Conservation (phyloP, 2,888 invertebrate genomes). For the Cenopis cana region DNA sequence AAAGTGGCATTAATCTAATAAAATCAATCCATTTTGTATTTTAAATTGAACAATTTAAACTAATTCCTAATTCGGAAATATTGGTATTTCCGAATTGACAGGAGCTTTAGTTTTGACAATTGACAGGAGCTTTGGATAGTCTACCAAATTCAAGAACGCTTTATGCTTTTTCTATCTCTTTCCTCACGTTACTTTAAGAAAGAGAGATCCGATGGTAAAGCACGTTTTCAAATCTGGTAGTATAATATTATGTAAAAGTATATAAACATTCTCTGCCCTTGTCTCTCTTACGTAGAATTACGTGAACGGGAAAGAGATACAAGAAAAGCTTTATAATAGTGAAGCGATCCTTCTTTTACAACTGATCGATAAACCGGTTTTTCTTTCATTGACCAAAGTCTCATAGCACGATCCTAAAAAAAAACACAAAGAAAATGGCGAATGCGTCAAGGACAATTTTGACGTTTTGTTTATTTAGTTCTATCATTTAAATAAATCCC, state of each 20-base stretch:
- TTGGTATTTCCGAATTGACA: too few species aligned
- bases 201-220: background rate
- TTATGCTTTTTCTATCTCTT: background rate
- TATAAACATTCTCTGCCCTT: slow-evolving; percentile 27
- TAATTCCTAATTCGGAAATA: slow-evolving; percentile 10
- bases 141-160: background rate
- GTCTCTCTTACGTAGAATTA: background rate
- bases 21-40: slow-evolving; percentile 2
- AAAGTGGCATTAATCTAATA: background rate
- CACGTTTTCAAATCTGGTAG: background rate
- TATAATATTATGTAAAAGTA: slow-evolving; percentile 18
- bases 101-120: slow-evolving; percentile 38
- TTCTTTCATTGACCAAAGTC: slow-evolving; percentile 41
- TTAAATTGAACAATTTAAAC: slow-evolving; percentile 24
- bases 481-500: slow-evolving; percentile 11
- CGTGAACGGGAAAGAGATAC: slow-evolving; percentile 16
- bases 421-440: slow-evolving; percentile 39
- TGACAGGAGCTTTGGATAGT: slow-evolving; percentile 40
- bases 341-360: slow-evolving; percentile 41
- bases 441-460: slow-evolving; percentile 41
- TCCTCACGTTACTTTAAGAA: background rate
- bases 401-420: slow-evolving; percentile 27
- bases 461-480: slow-evolving; percentile 41
- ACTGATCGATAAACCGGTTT: slow-evolving; percentile 44
- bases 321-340: slow-evolving; percentile 23